Evolutionary conservation across 2,888 invertebrate genomes (phyloP), one percentile per base, ranked within the genome.

Genomic region (Drepanosiphum platanoidis): DNA sequence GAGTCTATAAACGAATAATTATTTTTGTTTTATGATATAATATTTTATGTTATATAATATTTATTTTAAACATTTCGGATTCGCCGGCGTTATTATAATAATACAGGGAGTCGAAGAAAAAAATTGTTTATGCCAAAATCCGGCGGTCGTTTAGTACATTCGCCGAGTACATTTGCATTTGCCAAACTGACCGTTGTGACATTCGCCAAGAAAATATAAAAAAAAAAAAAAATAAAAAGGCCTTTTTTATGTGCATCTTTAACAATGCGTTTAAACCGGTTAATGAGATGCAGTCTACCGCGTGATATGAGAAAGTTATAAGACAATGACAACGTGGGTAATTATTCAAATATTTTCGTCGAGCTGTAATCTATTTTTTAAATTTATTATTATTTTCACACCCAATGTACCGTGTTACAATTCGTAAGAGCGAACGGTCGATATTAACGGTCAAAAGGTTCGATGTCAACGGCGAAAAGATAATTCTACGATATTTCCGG

Each of bases 81-180:
- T 42, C 18, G 1, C 27, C 61, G 27, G 61, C n/a, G n/a, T 18
- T 22, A 27, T 61, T 27, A 61, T 1, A 61, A n/a, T n/a, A n/a
- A n/a, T n/a, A n/a, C n/a, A n/a, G n/a, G n/a, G 27, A 7, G n/a
- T 27, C 9, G 1, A 15, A 18, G 46, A 22, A 72, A 52, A 74
- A 52, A 18, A 75, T 42, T 52, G 34, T 58, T 52, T 58, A 34
- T 75, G 74, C 74, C 74, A 75, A 75, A 75, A 75, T 75, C 22
- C 30, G 52, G 52, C 34, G 52, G 52, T 75, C 22, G 13, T 75
- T 32, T 52, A 58, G 34, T 52, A 52, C n/a, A n/a, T 58, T 74
- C 22, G 46, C n/a, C 52, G 52, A 52, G 61, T 9, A n/a, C n/a
- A n/a, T n/a, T n/a, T n/a, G n/a, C n/a, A n/a, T n/a, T n/a, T n/a